These are phyloP conservation scores for Falcunculus frontatus DNA, from an alignment of 2,113 vertebrate species.

Conservation along the genomic window DNA sequence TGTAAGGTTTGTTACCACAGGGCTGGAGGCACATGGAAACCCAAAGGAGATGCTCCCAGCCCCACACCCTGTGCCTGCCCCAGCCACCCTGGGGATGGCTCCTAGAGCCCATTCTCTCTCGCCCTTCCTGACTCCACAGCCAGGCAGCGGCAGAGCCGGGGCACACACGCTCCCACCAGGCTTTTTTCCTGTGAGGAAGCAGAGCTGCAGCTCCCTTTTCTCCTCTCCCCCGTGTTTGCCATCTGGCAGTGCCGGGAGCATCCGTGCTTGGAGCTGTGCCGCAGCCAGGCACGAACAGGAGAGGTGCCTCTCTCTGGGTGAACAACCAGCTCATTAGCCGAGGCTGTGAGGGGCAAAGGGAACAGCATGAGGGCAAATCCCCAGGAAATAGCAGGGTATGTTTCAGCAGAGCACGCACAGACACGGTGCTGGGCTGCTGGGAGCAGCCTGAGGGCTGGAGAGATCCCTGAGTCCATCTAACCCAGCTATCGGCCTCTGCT, in stretches of 20 bases:
- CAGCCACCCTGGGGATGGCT: rapidly evolving
- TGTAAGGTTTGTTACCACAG: background rate
- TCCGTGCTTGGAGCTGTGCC: background rate
- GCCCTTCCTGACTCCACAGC: background rate
- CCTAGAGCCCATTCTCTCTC: rapidly evolving
- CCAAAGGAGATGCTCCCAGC: background rate
- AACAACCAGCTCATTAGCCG: background rate
- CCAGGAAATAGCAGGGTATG: background rate
- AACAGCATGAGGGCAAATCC: background rate
- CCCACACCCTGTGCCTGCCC: background rate
- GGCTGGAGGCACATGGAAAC: background rate
- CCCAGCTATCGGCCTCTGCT: background rate
- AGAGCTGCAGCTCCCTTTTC: background rate
- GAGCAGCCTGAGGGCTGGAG: background rate
- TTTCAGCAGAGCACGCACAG: rapidly evolving
- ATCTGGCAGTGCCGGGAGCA: constrained; percentile 24
- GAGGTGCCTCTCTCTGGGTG: background rate
- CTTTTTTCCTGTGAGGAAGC: background rate
- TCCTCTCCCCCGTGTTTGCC: background rate
- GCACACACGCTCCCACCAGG: background rate
- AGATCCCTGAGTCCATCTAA: rapidly evolving
- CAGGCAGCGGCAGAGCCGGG: background rate
- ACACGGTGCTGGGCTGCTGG: background rate
- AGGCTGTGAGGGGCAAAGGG: background rate
- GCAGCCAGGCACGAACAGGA: background rate